These are phyloP conservation scores for Parascotia fuliginaria DNA, from an alignment of 2,888 invertebrate species.

Conservation along the genomic window DNA sequence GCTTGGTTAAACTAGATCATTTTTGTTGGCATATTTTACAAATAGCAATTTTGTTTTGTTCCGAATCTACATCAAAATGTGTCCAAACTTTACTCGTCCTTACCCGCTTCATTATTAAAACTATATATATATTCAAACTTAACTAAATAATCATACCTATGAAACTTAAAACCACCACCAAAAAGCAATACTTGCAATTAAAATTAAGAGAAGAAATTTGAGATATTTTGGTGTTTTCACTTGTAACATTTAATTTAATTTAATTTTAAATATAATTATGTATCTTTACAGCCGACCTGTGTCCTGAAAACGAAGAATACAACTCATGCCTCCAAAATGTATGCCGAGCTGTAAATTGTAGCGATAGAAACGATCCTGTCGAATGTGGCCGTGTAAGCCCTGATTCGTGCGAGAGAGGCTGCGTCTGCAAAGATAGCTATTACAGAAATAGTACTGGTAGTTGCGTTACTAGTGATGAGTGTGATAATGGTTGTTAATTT, in stretches of 20 bases:
- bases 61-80: neutral
- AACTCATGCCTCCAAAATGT: conserved; percentile 21
- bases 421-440: conserved; percentile 32
- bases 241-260: neutral
- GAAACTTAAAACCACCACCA: too few species aligned
- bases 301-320: conserved; percentile 34
- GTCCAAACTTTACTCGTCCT: neutral
- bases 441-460: conserved; percentile 4
- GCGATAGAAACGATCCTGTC: conserved; percentile 4
- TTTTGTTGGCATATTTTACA: neutral
- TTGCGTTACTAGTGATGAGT: conserved; percentile 26
- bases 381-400: neutral
- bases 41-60: too few species aligned
- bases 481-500: too few species aligned
- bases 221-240: neutral
- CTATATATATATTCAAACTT: too few species aligned
- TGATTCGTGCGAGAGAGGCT: neutral
- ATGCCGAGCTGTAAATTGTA: conserved; percentile 10
- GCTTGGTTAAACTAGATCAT: neutral
- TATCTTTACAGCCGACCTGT: conserved; percentile 39
- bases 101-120: neutral
- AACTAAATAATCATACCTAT: too few species aligned
- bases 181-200: too few species aligned
- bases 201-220: too few species aligned
- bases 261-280: too few species aligned